Conservation (phyloP, 2,797 vertebrate species). For the Phrynocephalus vlangalii region DNA sequence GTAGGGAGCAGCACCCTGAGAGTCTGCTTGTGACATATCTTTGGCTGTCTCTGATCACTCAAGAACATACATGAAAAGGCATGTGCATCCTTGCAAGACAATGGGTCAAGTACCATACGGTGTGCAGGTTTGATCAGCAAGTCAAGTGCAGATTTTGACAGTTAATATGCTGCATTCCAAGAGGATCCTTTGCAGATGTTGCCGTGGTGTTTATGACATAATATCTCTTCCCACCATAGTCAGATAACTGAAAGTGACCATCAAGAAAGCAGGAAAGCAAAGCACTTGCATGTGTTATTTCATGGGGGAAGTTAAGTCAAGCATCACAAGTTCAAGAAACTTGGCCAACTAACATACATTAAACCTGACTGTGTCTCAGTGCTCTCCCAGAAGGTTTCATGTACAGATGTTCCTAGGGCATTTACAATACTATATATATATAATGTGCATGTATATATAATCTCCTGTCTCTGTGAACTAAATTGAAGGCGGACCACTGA, state of each 20-base stretch:
- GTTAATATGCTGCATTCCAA: slow-evolving; percentile 47
- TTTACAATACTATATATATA: slow-evolving; percentile 65
- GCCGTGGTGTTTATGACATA: slow-evolving; percentile 71
- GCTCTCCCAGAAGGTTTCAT: slow-evolving; percentile 71
- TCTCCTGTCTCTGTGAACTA: slow-evolving; percentile 71
- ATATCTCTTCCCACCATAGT: slow-evolving; percentile 67
- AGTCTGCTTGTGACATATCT: slow-evolving; percentile 59
- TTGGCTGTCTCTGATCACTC: slow-evolving; percentile 38
- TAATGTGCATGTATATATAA: not conserved
- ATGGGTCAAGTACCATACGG: slow-evolving; percentile 52
- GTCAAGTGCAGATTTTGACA: slow-evolving; percentile 48
- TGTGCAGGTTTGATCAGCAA: slow-evolving; percentile 55
- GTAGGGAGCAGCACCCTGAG: slow-evolving; percentile 60
- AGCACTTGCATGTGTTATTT: slow-evolving; percentile 73
- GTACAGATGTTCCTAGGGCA: slow-evolving; percentile 79
- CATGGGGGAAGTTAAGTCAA: slow-evolving; percentile 79
- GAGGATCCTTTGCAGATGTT: slow-evolving; percentile 70
- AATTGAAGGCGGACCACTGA: slow-evolving; percentile 73
- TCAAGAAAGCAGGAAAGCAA: slow-evolving; percentile 58
- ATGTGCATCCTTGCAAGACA: slow-evolving; percentile 28
- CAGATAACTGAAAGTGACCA: slow-evolving; percentile 74
- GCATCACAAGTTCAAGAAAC: slow-evolving; percentile 74
- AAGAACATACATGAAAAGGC: slow-evolving; percentile 39
- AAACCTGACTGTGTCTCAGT: slow-evolving; percentile 67
- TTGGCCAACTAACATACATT: slow-evolving; percentile 76